These are phyloP conservation scores for Chlorops oryzae DNA, from an alignment of 1,140 invertebrate genomes.

Conservation along the genomic window DNA sequence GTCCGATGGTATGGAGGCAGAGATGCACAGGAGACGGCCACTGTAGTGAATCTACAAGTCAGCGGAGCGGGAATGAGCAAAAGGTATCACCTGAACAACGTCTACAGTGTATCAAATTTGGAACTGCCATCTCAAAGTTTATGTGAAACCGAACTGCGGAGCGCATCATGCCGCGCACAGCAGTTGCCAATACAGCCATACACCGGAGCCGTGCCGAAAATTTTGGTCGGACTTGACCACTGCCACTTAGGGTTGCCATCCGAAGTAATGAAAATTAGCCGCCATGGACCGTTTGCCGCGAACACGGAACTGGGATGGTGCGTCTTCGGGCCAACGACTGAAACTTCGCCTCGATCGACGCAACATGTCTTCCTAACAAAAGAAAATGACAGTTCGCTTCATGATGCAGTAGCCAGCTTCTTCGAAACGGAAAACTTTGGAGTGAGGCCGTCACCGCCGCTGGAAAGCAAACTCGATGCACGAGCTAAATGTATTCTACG, in stretches of 20 bases:
- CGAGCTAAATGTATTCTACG: not conserved
- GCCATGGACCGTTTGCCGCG: constrained; percentile 1
- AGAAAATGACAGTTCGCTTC: no score
- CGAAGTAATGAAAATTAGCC: not conserved
- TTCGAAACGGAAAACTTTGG: no score
- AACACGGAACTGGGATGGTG: constrained; percentile 9
- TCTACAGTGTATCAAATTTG: constrained; percentile 6
- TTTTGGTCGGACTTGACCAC: constrained; percentile 10
- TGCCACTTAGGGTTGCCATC: constrained; percentile 1
- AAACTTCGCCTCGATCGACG: no score
- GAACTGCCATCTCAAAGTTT: constrained; percentile 5
- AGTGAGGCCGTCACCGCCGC: no score
- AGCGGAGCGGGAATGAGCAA: not conserved
- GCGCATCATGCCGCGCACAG: not conserved
- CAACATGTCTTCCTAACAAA: no score
- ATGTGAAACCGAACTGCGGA: not conserved
- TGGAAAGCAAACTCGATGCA: no score
- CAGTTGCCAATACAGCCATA: not conserved
- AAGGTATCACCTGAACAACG: not conserved
- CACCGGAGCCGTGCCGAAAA: not conserved
- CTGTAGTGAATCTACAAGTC: constrained; percentile 3
- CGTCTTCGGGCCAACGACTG: not conserved
- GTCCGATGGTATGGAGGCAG: constrained; percentile 8
- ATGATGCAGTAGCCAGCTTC: no score
- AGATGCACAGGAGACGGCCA: no score